Base-by-base conservation (phyloP, 2,113 vertebrate species). In the Taxidea taxus region DNA sequence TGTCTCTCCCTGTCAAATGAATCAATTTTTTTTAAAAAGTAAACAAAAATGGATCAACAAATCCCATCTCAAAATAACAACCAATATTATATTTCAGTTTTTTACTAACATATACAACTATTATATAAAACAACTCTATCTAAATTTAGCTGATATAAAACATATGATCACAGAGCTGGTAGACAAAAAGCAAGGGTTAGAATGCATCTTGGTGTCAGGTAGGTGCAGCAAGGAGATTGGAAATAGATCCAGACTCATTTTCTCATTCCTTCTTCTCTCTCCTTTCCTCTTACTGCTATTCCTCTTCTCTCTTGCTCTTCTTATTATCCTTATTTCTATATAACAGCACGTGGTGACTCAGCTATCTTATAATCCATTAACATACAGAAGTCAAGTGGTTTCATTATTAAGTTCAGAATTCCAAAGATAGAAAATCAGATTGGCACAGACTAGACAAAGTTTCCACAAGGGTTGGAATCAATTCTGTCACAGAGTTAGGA, bases 21-120 rank as follows among this genome's bases (percentile, higher is more conserved):
- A n/a, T n/a, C n/a, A n/a, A n/a, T n/a, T n/a, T n/a, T n/a, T n/a
- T n/a, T n/a, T 72, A 60, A 86, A 51, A 6, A 80, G 49, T 60
- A 58, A 92, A 56, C 2, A 75, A 85, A 74, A 81, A 68, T 44
- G 14, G 94, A 84, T 84, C 58, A 72, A 62, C 11, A 92, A 78
- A 39, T 66, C 1, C 1, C 14, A 44, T 49, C n/a, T 83, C 37
- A 89, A 75, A 87, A 94, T 75, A 86, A 81, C 64, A 90, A 70
- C 5, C 42, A 90, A 68, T 15, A 42, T 90, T 85, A 81, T 58
- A 7, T 92, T 54, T 77, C 39, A 25, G 3, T 29, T 13, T 66
- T 74, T 74, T 58, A 77, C 31, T 56, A 25, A 51, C 25, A 54
- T 37, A 42, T 49, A 5, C 70, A 62, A 82, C 13, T 68, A 44